phyloP scores from a whole-genome alignment of 2,113 vertebrate genomes.

The Ammodytes dubius region DNA sequence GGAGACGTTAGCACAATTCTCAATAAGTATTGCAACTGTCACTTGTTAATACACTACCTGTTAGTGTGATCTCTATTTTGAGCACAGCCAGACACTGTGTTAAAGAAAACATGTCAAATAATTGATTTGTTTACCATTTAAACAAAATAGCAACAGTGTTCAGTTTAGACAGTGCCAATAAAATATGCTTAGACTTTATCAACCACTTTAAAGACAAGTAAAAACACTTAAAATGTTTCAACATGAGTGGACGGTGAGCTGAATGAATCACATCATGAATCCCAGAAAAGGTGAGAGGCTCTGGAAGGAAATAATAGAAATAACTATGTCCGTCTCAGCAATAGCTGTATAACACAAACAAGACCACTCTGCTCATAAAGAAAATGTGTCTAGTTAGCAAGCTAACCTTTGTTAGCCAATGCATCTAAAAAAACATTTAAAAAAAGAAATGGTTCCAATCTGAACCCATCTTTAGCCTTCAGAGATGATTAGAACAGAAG shows the following conservation, averaged over 20 bases:
- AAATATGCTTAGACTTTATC: not conserved
- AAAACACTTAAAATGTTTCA: not conserved
- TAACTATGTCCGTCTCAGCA: not conserved
- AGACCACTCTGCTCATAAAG: not conserved
- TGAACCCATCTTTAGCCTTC: not conserved
- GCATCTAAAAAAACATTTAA: not conserved
- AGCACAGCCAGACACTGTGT: not conserved
- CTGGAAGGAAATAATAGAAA: conserved; percentile 2
- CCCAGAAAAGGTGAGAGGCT: not conserved
- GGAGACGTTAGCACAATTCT: not conserved
- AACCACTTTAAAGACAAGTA: not conserved
- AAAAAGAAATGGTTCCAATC: not conserved
- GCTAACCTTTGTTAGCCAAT: not conserved
- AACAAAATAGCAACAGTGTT: conserved; percentile 1
- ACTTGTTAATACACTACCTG: not conserved
- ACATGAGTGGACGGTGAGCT: not conserved
- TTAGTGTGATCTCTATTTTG: not conserved
- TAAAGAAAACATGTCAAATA: not conserved
- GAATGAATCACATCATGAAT: conserved; percentile 20
- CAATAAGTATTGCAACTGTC: not conserved
- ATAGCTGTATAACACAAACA: not conserved
- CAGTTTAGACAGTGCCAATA: not conserved
- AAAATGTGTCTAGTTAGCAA: not conserved
- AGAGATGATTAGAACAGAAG: not conserved
- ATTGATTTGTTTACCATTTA: not conserved